A percentile compares a stretch with the other conserved stretches of the same genome.
These are phyloP conservation scores for Nephrotoma guestfalica DNA, from an alignment of 2,888 invertebrate species.

Conservation along the genomic window DNA sequence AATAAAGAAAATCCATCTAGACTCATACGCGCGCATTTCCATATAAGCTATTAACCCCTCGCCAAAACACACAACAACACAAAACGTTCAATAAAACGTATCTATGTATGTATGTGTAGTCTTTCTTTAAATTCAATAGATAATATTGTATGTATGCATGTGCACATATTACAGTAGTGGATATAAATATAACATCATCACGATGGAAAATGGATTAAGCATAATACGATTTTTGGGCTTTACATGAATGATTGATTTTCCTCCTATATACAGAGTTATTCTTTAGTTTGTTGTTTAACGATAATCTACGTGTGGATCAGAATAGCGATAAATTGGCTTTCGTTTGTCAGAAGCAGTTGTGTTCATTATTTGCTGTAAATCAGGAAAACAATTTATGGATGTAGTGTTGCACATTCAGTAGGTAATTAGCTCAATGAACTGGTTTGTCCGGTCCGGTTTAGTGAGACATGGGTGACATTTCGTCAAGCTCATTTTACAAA, in stretches of 20 bases:
- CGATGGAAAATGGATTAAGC: neutral
- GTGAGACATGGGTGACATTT: no score
- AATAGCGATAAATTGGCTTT: neutral
- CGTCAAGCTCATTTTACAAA: no score
- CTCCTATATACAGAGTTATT: neutral
- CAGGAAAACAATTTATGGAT: no score
- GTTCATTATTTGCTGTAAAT: no score
- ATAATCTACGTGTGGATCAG: neutral
- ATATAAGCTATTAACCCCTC: slow-evolving; percentile 10
- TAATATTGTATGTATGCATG: neutral
- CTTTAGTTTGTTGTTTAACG: neutral
- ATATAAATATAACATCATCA: neutral
- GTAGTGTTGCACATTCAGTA: no score
- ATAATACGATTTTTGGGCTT: neutral
- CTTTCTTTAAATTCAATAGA: slow-evolving; percentile 1
- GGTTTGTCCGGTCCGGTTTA: no score
- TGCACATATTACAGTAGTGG: neutral
- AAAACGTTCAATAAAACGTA: neutral
- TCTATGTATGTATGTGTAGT: neutral
- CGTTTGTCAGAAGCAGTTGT: no score
- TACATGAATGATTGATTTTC: neutral
- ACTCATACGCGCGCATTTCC: slow-evolving; percentile 7
- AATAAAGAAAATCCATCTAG: neutral
- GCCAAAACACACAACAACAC: neutral
- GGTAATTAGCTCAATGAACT: no score